Evolutionary conservation across 1,140 invertebrate species (phyloP), one percentile per base, ranked within the genome.

Genomic region (Lethrus apterus): DNA sequence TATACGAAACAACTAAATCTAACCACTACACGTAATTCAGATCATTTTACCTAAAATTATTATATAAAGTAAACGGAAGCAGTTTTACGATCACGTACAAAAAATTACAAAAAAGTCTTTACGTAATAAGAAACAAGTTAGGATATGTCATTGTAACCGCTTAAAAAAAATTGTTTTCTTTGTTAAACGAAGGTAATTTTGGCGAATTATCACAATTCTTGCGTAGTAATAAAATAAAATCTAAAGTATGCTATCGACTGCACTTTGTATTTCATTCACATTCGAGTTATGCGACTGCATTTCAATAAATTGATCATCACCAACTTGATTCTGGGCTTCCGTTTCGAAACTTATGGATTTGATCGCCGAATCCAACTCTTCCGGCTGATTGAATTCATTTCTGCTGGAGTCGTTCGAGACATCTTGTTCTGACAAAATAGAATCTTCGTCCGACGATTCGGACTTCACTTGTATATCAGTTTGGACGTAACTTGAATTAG

Each of bases 201-300:
- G n/a, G n/a, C n/a, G n/a, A n/a, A n/a, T n/a, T n/a, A n/a, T n/a
- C n/a, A n/a, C n/a, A n/a, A n/a, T n/a, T n/a, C n/a, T n/a, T n/a
- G n/a, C n/a, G n/a, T n/a, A n/a, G n/a, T n/a, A n/a, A n/a, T n/a
- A n/a, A n/a, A n/a, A n/a, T n/a, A n/a, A n/a, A n/a, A n/a, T n/a
- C n/a, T 48, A 64, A 33, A 65, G 43, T 26, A 65, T 65, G 46
- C 63, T 65, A 34, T 60, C 63, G 19, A 65, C 63, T 19, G 63
- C 63, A 19, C 56, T 60, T 30, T 62, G 60, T 17, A 65, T 61
- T 44, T 65, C 63, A 20, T 57, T 58, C 38, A 58, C 54, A 44
- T 62, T 64, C 14, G 56, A 44, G 44, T 36, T 50, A 18, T 51
- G 45, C n/a, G 41, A 26, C 32, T 59, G 55, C 29, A 58, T 44